Conservation (phyloP, 1,140 invertebrate genomes). For the Ylistrum balloti region DNA sequence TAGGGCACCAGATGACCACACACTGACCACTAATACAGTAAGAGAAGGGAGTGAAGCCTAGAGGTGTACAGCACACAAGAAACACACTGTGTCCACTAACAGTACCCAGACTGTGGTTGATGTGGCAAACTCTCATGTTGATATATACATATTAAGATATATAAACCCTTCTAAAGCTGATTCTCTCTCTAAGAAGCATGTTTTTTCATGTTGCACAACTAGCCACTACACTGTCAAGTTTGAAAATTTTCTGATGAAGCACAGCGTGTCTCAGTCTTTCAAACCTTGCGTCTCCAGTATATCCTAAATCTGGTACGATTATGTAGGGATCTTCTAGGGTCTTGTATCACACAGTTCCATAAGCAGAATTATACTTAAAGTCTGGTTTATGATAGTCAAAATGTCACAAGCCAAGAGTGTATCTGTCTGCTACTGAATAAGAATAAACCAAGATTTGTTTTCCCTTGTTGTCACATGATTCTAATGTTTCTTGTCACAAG, state of each 20-base stretch:
- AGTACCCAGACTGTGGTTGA: background rate
- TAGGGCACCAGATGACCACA: conserved; percentile 31
- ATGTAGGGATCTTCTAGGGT: no score
- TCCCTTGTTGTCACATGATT: no score
- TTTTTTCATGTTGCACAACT: background rate
- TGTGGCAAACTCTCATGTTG: background rate
- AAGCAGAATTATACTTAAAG: background rate
- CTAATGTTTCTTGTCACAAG: no score
- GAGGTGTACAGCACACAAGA: conserved; percentile 6
- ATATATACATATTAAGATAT: background rate
- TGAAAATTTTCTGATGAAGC: background rate
- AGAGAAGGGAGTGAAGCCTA: conserved; percentile 11
- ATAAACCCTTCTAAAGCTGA: background rate
- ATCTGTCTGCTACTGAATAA: no score
- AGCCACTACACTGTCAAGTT: background rate
- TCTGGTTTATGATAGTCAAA: background rate
- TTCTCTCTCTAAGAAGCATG: background rate
- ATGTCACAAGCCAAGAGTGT: no score
- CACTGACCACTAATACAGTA: conserved; percentile 10
- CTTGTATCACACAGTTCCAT: no score
- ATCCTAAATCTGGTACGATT: background rate
- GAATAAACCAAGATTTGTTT: no score
- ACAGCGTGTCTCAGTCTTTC: conserved; percentile 18
- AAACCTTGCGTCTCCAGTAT: background rate
- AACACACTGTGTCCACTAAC: background rate